Base-by-base conservation (phyloP, 2,888 invertebrate species). In the Meloe dianella region DNA sequence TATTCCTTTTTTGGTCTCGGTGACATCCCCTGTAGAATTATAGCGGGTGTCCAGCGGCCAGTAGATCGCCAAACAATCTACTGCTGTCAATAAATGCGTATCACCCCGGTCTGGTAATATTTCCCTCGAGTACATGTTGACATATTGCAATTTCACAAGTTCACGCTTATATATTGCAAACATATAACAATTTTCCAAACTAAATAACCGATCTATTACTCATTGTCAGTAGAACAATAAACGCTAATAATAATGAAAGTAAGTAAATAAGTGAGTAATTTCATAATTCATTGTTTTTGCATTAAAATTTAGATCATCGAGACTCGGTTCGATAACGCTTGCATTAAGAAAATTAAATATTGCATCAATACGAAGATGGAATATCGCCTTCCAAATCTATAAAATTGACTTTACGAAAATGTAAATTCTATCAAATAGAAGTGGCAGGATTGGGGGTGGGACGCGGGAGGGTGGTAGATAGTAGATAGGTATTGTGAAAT, bases 61-160 rank as follows among this genome's bases (percentile, higher is more conserved):
- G 76, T 79, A 79, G 82, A 83, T 83, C 80, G 82, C 79, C 78
- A 82, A 81, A 83, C 83, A 82, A 83, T 83, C 82, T 82, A 82
- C 79, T 79, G 77, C 81, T 83, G 82, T 83, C 84, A 82, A 84
- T 83, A 83, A 83, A 83, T 79, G 80, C 79, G 79, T 77, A 59
- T 72, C 75, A 76, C 79, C 78, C 79, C 79, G 75, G 72, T 74
- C 77, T 77, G 77, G 81, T 83, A 83, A 84, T 83, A 83, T 83
- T 83, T 84, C 83, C 83, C 83, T 74, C 71, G 80, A 79, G 81
- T 77, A 76, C 75, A 73, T 74, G 72, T 77, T 80, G 78, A 79
- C 80, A 79, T 82, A 83, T 83, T 81, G 81, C 80, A 80, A 79
- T 81, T 82, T 82, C 80, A 75, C 80, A 77, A 79, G 76, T 74